phyloP scores from a whole-genome alignment of 2,113 vertebrate species.

The Nesogale talazaci region DNA sequence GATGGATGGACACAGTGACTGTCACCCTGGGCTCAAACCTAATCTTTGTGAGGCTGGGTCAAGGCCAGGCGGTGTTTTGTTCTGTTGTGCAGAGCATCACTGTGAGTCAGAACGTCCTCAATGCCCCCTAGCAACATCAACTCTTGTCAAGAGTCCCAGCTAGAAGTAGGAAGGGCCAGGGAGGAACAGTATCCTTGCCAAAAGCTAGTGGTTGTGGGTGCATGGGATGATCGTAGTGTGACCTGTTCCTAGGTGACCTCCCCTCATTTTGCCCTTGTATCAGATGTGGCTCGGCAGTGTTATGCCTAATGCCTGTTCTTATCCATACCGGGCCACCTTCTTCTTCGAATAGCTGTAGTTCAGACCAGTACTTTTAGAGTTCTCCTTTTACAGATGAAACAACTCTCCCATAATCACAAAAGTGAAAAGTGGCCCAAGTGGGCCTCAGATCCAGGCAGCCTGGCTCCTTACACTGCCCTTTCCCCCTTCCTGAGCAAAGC shows the following conservation, averaged over 20 bases:
- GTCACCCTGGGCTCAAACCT: no score
- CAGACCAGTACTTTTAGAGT: no score
- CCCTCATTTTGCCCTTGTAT: background rate
- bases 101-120: no score
- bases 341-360: background rate
- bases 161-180: background rate
- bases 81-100: no score
- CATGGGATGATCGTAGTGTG: background rate
- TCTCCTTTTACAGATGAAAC: slow-evolving; percentile 1
- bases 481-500: background rate
- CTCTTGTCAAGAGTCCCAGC: background rate
- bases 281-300: background rate
- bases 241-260: background rate
- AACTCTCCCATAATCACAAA: background rate
- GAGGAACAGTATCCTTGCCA: background rate
- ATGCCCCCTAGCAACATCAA: no score
- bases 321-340: background rate
- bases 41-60: no score
- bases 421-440: background rate
- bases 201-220: background rate
- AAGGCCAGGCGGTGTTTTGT: no score
- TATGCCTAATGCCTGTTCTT: background rate
- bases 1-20: no score
- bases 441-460: background rate
- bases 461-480: background rate